Percentiles rank a stretch among this genome's conserved stretches.
phyloP scores from a whole-genome alignment of 1,140 invertebrate genomes.

The Drosophila pectinifera region DNA sequence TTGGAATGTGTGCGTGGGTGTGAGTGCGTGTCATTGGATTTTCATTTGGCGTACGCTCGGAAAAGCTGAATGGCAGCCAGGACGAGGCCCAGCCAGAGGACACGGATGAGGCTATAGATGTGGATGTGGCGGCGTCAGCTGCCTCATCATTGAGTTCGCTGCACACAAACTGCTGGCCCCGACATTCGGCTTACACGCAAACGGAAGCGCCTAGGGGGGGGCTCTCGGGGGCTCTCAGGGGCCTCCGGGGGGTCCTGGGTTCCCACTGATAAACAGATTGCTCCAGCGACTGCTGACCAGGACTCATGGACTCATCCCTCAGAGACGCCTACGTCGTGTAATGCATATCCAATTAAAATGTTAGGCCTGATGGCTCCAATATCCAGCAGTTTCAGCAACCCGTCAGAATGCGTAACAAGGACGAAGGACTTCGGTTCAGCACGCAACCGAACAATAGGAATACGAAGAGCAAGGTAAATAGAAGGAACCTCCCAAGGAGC shows the following conservation, averaged over 20 bases:
- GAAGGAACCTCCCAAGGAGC: not conserved
- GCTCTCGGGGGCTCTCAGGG: too few species aligned
- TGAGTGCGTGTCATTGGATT: conserved; percentile 52
- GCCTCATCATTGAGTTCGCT: conserved; percentile 31
- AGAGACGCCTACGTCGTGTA: conserved; percentile 27
- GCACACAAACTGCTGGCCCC: conserved; percentile 22
- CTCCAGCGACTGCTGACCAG: conserved; percentile 6
- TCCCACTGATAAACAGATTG: conserved; percentile 26
- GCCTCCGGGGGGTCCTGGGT: not conserved
- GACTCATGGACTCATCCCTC: conserved; percentile 3
- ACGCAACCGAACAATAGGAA: not conserved
- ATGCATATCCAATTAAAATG: conserved; percentile 61
- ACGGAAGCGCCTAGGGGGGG: not conserved
- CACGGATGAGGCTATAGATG: not conserved
- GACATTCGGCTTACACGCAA: not conserved
- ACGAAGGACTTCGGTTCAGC: not conserved
- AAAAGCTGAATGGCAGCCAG: conserved; percentile 33
- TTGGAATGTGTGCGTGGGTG: conserved; percentile 5
- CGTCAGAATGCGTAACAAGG: not conserved
- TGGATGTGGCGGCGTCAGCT: conserved; percentile 4
- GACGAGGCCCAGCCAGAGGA: not conserved
- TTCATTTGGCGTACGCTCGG: conserved; percentile 40
- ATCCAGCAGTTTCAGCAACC: not conserved
- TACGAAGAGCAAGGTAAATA: not conserved
- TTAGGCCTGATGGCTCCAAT: conserved; percentile 9